These are phyloP conservation scores for Dysidea cf. avara DNA, from an alignment of 37 sponge, comb jelly and placozoan species.

Conservation along the genomic window DNA sequence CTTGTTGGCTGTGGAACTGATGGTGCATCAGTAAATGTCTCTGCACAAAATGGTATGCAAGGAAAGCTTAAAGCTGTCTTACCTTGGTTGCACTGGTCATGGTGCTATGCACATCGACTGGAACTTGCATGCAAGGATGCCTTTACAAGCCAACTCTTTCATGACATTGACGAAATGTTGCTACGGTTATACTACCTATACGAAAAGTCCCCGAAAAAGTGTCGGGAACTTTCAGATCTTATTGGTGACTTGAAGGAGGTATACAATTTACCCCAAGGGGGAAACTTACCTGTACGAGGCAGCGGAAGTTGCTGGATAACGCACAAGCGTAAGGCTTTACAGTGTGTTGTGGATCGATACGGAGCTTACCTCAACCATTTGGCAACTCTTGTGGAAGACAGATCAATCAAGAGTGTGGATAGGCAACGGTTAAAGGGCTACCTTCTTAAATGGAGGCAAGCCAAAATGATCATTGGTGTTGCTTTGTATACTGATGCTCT, in stretches of 20 bases:
- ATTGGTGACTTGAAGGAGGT: constrained; percentile 50
- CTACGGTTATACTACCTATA: constrained; percentile 35
- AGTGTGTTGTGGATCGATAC: constrained; percentile 37
- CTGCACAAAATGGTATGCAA: constrained; percentile 46
- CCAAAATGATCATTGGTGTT: constrained; percentile 39
- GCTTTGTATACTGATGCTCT: constrained; percentile 50
- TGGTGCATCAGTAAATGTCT: constrained; percentile 59
- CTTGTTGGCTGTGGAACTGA: constrained; percentile 60
- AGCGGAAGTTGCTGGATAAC: constrained; percentile 53
- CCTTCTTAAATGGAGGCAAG: constrained; percentile 33
- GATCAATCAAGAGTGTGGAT: constrained; percentile 21
- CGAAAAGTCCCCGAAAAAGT: constrained; percentile 67
- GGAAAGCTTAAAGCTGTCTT: constrained; percentile 33
- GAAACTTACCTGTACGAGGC: constrained; percentile 42
- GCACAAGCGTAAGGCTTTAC: constrained; percentile 47
- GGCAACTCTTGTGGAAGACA: constrained; percentile 11
- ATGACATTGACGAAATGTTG: constrained; percentile 58
- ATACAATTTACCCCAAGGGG: constrained; percentile 33
- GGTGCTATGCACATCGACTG: constrained; percentile 58
- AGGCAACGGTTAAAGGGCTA: constrained; percentile 47
- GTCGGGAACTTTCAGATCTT: constrained; percentile 34
- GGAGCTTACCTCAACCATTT: constrained; percentile 48
- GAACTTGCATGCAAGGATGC: constrained; percentile 62
- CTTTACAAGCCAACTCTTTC: constrained; percentile 24
- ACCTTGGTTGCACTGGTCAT: constrained; percentile 59